A percentile compares a stretch with the other conserved stretches of the same genome.
Evolutionary conservation across 2,797 vertebrate genomes (phyloP).

Genomic region (Pelobates cultripes): DNA sequence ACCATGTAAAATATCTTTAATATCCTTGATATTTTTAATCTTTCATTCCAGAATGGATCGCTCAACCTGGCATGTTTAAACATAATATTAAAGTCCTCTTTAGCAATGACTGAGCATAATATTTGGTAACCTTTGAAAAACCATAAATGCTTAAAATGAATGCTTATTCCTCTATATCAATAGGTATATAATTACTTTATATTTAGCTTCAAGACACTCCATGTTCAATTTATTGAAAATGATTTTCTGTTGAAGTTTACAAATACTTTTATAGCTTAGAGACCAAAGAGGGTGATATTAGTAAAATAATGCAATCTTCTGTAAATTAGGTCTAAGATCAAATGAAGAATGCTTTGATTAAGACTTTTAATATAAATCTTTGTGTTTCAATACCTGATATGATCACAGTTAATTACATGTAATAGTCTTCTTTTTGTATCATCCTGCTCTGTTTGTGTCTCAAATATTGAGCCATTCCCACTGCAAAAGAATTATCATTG

Average conservation of each 20-base stretch:
- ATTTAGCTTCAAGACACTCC: background rate
- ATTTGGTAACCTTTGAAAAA: slow-evolving; percentile 26
- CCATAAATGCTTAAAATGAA: slow-evolving; percentile 22
- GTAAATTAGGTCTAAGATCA: background rate
- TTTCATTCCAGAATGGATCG: background rate
- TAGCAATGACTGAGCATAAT: slow-evolving; percentile 25
- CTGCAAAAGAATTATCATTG: slow-evolving; percentile 7
- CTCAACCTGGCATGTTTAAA: background rate
- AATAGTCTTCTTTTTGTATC: slow-evolving; percentile 15
- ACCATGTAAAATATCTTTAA: too few relatives aligned
- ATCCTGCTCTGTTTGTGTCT: slow-evolving; percentile 11
- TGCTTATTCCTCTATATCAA: slow-evolving; percentile 13
- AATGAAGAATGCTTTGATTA: slow-evolving; percentile 15
- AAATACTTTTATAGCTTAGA: slow-evolving; percentile 30
- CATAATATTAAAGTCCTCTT: slow-evolving; percentile 19
- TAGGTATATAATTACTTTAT: slow-evolving; percentile 21
- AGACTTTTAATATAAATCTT: background rate
- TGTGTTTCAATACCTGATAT: slow-evolving; percentile 7
- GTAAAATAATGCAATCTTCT: background rate
- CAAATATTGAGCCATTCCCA: slow-evolving; percentile 2
- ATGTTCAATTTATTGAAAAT: background rate
- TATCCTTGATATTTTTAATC: background rate
- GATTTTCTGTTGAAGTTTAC: slow-evolving; percentile 25
- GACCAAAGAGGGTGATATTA: background rate
- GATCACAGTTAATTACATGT: slow-evolving; percentile 16